Percentiles rank a stretch among this genome's conserved stretches.
Evolutionary conservation across 2,797 vertebrate genomes (phyloP).

Genomic region (Chelmon rostratus): DNA sequence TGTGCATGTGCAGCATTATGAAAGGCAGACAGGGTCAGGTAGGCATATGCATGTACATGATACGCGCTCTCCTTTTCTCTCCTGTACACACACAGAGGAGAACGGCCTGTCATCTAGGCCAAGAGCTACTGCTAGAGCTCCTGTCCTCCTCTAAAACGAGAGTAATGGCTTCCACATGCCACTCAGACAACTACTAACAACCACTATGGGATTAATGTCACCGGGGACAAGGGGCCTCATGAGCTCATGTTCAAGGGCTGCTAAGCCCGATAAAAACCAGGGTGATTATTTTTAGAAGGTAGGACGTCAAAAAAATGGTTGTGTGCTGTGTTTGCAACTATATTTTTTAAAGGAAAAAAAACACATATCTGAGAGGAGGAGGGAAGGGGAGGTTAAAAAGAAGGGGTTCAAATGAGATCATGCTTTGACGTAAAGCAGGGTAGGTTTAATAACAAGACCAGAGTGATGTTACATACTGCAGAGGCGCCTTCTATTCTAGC

Average conservation of each 20-base stretch:
- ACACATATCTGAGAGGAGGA: slow-evolving; percentile 46
- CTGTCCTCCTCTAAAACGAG: slow-evolving; percentile 81
- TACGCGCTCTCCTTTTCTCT: slow-evolving; percentile 31
- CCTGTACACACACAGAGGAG: slow-evolving; percentile 46
- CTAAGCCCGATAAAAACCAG: slow-evolving; percentile 77
- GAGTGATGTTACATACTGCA: slow-evolving; percentile 74
- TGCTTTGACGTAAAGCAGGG: slow-evolving; percentile 78
- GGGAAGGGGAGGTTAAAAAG: slow-evolving; percentile 61
- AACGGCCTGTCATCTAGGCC: slow-evolving; percentile 64
- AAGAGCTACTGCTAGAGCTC: slow-evolving; percentile 71
- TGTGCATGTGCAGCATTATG: slow-evolving; percentile 26
- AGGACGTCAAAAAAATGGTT: slow-evolving; percentile 68
- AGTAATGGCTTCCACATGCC: slow-evolving; percentile 87
- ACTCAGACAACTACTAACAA: slow-evolving; percentile 81
- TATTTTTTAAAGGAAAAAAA: slow-evolving; percentile 69
- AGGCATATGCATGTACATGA: slow-evolving; percentile 58
- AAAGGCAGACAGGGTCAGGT: slow-evolving; percentile 57
- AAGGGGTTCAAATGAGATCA: slow-evolving; percentile 80
- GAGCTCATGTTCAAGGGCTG: slow-evolving; percentile 81
- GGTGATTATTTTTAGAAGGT: slow-evolving; percentile 77
- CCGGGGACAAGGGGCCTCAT: slow-evolving; percentile 80
- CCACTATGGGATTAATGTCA: slow-evolving; percentile 82
- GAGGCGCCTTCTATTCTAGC: slow-evolving; percentile 64
- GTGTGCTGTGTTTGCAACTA: slow-evolving; percentile 70
- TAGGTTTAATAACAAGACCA: slow-evolving; percentile 75